Evolutionary conservation across 2,888 invertebrate species (phyloP).

Genomic region (Drosophila phalerata): DNA sequence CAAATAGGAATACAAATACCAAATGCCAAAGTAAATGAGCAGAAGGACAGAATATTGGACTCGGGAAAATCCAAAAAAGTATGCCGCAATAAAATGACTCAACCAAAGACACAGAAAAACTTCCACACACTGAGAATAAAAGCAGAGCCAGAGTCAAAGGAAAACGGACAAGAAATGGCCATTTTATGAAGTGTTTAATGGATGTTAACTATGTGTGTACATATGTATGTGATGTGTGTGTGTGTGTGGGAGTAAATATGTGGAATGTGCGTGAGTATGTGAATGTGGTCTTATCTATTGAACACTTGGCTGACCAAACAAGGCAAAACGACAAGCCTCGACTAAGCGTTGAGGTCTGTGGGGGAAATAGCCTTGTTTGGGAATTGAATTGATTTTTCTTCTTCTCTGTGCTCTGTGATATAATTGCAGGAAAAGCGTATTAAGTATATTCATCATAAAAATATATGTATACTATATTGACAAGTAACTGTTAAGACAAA

Average conservation of each 20-base stretch:
- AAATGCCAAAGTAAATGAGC: constrained; percentile 50
- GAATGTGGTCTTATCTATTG: constrained; percentile 64
- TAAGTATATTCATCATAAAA: constrained; percentile 26
- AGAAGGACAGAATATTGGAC: constrained; percentile 21
- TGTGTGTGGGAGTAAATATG: constrained; percentile 16
- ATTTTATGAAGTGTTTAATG: constrained; percentile 80
- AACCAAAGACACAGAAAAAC: constrained; percentile 59
- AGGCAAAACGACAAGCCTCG: constrained; percentile 22
- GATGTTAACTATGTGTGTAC: constrained; percentile 67
- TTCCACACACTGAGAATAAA: constrained; percentile 8
- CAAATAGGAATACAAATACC: constrained; percentile 48
- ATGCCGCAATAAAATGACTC: constrained; percentile 69
- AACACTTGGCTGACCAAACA: constrained; percentile 62
- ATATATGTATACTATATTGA: neutral
- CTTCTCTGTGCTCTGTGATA: constrained; percentile 22
- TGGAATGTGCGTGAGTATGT: constrained; percentile 30
- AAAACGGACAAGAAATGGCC: constrained; percentile 65
- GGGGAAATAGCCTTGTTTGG: constrained; percentile 18
- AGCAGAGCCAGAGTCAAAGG: neutral
- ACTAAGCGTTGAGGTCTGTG: constrained; percentile 16
- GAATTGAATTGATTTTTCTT: constrained; percentile 59
- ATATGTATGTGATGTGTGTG: constrained; percentile 18
- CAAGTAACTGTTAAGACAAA: no score
- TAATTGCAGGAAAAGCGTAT: constrained; percentile 61
- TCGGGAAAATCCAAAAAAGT: constrained; percentile 44